Percentiles rank a stretch among this genome's conserved stretches.
Conservation (phyloP, 2,797 vertebrate species). For the Danio tinwini region DNA sequence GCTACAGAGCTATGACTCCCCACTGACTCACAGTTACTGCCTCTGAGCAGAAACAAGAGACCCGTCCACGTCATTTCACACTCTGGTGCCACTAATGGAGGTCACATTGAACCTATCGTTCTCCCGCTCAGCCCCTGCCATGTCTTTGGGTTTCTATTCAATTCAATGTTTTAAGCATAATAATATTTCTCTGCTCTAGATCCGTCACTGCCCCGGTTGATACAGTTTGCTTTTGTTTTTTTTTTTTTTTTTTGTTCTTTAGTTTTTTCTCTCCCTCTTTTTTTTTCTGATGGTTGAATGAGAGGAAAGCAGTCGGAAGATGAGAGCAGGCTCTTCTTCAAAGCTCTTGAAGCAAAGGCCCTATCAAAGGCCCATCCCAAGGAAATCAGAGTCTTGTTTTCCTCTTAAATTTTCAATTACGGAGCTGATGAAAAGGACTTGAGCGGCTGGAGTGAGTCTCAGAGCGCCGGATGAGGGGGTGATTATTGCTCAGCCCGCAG, state of each 20-base stretch:
- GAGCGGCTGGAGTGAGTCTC: background rate
- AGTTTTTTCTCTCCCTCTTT: background rate
- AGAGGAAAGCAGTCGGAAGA: slow-evolving; percentile 44
- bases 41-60: slow-evolving; percentile 34
- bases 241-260: background rate
- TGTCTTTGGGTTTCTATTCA: slow-evolving; percentile 25
- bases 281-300: slow-evolving; percentile 3
- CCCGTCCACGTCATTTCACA: slow-evolving; percentile 74
- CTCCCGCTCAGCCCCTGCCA: slow-evolving; percentile 20
- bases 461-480: background rate
- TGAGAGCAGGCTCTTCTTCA: slow-evolving; percentile 47
- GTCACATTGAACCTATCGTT: slow-evolving; percentile 73
- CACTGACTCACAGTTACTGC: slow-evolving; percentile 33
- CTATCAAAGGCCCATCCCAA: slow-evolving; percentile 52
- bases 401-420: slow-evolving; percentile 52
- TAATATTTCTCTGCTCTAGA: slow-evolving; percentile 14
- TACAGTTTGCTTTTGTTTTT: background rate
- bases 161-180: slow-evolving; percentile 16
- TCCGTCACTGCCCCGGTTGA: background rate
- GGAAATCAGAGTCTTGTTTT: slow-evolving; percentile 50
- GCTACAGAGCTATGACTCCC: slow-evolving; percentile 35
- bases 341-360: slow-evolving; percentile 45
- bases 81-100: slow-evolving; percentile 75
- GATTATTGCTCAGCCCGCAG: background rate
- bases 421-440: slow-evolving; percentile 43